Percentiles rank a stretch among this genome's conserved stretches.
These are phyloP conservation scores for Acanthopagrus latus DNA, from an alignment of 2,797 vertebrate genomes.

Conservation along the genomic window DNA sequence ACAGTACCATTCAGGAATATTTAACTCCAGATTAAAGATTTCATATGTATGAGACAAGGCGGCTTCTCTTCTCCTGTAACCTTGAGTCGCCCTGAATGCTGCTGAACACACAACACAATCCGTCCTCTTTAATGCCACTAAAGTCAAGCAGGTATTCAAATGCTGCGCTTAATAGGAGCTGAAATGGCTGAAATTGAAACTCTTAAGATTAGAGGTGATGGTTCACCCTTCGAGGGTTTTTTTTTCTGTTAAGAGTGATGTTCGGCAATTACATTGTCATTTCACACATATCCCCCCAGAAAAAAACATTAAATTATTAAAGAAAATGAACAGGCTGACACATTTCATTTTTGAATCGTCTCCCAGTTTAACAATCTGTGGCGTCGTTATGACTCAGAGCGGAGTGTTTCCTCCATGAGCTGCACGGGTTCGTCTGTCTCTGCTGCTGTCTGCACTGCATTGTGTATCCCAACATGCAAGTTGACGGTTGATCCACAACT, in stretches of 20 bases:
- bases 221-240: neutral
- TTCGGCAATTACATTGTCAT: conserved; percentile 23
- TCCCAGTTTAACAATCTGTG: conserved; percentile 1
- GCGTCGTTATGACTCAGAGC: conserved; percentile 8
- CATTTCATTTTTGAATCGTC: conserved; percentile 31
- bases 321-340: conserved; percentile 27
- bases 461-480: neutral
- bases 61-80: neutral
- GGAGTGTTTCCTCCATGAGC: neutral
- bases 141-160: conserved; percentile 26
- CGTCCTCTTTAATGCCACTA: neutral
- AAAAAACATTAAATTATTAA: conserved; percentile 31
- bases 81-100: neutral
- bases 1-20: conserved; percentile 30
- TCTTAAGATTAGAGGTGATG: conserved; percentile 17
- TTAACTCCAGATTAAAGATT: conserved; percentile 36
- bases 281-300: conserved; percentile 16
- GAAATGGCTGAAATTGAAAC: conserved; percentile 22
- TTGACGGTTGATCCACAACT: neutral
- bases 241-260: conserved; percentile 7
- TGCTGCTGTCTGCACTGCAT: neutral
- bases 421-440: neutral
- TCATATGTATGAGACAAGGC: conserved; percentile 21
- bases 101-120: conserved; percentile 14
- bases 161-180: conserved; percentile 8